A percentile compares a stretch with the other conserved stretches of the same genome.
Evolutionary conservation across 2,888 invertebrate genomes (phyloP).

Genomic region (Hermaeophaga mercurialis): DNA sequence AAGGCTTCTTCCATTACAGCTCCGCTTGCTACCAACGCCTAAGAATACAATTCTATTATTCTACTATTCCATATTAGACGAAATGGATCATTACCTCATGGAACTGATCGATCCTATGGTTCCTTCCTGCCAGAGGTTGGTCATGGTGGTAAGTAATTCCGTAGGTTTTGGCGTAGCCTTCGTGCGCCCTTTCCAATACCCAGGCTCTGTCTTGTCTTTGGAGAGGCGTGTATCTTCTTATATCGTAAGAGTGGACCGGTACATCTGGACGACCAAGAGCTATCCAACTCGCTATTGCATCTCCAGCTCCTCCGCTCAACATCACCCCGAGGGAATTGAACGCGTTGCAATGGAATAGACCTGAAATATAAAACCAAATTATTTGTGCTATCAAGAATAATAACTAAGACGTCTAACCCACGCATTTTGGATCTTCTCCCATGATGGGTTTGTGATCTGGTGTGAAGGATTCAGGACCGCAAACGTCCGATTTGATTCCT

Average conservation of each 20-base stretch:
- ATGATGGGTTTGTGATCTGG: slow-evolving; percentile 89
- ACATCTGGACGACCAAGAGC: slow-evolving; percentile 79
- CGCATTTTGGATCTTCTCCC: slow-evolving; percentile 74
- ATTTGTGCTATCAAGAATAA: too few species aligned
- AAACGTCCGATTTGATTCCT: slow-evolving; percentile 85
- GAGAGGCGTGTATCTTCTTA: slow-evolving; percentile 78
- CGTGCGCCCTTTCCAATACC: slow-evolving; percentile 83
- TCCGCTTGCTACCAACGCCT: slow-evolving; percentile 73
- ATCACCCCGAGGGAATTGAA: slow-evolving; percentile 93
- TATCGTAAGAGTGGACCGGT: slow-evolving; percentile 86
- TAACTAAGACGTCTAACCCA: too few species aligned
- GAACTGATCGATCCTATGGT: slow-evolving; percentile 69
- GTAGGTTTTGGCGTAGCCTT: slow-evolving; percentile 89
- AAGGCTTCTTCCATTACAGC: slow-evolving; percentile 88
- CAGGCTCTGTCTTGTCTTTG: slow-evolving; percentile 75
- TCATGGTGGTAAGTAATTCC: slow-evolving; percentile 82
- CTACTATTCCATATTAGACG: slow-evolving; percentile 3
- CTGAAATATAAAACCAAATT: too few species aligned
- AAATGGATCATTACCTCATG: slow-evolving; percentile 71
- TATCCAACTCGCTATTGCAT: slow-evolving; percentile 87
- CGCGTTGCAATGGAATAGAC: slow-evolving; percentile 84
- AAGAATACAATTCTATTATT: too few species aligned
- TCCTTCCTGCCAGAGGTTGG: slow-evolving; percentile 80
- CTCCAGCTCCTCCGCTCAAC: slow-evolving; percentile 85
- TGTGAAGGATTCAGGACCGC: slow-evolving; percentile 91